Conservation (phyloP, 2,797 vertebrate species). For the Melanotaenia pygmaea region DNA sequence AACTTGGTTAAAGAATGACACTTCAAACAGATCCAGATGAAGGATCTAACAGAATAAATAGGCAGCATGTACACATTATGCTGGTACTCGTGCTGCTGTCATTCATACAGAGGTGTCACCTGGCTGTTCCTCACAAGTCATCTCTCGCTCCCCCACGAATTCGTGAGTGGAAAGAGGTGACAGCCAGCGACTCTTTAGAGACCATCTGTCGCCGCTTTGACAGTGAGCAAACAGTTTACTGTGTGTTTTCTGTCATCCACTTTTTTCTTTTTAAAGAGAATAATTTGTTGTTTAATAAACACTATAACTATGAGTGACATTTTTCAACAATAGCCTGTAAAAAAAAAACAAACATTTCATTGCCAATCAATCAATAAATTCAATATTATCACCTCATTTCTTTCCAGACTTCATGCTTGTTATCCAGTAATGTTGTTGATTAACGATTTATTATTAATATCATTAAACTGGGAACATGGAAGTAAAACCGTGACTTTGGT, state of each 20-base stretch:
- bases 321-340: not conserved
- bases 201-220: slow-evolving; percentile 34
- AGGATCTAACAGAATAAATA: slow-evolving; percentile 49
- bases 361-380: not conserved
- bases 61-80: slow-evolving; percentile 42
- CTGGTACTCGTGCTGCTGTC: slow-evolving; percentile 39
- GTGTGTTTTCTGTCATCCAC: not conserved
- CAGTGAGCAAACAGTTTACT: slow-evolving; percentile 22
- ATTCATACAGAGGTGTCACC: slow-evolving; percentile 38
- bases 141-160: slow-evolving; percentile 29
- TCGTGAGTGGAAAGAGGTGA: slow-evolving; percentile 23
- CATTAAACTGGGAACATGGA: not conserved
- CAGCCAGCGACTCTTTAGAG: slow-evolving; percentile 26
- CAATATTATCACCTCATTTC: not conserved
- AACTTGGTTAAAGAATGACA: slow-evolving; percentile 41
- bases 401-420: not conserved
- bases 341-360: not conserved
- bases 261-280: not conserved
- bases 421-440: not conserved
- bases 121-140: slow-evolving; percentile 28
- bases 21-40: slow-evolving; percentile 40
- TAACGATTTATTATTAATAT: not conserved
- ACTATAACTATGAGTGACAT: not conserved
- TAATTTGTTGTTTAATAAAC: not conserved
- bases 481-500: not conserved